These are phyloP conservation scores for Pollicipes pollicipes DNA, from an alignment of 1,140 invertebrate species.

Conservation along the genomic window DNA sequence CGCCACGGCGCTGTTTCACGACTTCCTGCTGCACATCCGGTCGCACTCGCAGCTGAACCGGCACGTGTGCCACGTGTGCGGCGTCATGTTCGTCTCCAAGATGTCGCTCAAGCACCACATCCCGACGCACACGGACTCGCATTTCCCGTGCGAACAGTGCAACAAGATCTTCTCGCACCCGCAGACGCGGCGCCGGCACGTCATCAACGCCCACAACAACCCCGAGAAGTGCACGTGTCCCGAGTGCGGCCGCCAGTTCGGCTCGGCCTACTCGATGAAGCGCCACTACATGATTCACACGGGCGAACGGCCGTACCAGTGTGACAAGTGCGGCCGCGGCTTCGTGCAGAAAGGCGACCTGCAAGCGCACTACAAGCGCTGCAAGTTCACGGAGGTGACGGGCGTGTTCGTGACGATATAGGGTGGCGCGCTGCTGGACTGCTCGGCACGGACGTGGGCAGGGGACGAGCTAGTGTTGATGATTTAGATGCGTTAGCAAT, in stretches of 20 bases:
- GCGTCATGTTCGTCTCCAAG: not conserved
- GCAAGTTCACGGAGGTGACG: not conserved
- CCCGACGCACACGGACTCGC: not conserved
- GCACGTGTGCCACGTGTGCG: not conserved
- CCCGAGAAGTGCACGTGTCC: not conserved
- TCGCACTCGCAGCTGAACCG: not conserved
- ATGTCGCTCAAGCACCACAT: not conserved
- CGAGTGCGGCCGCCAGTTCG: not conserved
- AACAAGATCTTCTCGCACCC: not conserved
- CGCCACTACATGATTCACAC: not conserved
- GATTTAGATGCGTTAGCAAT: too few species aligned
- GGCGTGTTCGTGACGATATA: too few species aligned
- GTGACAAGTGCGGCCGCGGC: not conserved
- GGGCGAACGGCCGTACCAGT: not conserved
- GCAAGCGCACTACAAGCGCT: not conserved
- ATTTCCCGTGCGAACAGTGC: not conserved
- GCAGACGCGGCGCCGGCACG: not conserved
- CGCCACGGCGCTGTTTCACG: not conserved
- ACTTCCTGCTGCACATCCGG: not conserved
- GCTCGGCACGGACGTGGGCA: too few species aligned
- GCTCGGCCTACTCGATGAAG: not conserved
- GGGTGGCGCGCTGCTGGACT: too few species aligned
- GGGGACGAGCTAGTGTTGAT: too few species aligned
- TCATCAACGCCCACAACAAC: not conserved
- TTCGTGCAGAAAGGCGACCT: not conserved